A percentile compares a stretch with the other conserved stretches of the same genome.
Evolutionary conservation across 1,140 invertebrate species (phyloP).

Genomic region (Camponotus pennsylvanicus): DNA sequence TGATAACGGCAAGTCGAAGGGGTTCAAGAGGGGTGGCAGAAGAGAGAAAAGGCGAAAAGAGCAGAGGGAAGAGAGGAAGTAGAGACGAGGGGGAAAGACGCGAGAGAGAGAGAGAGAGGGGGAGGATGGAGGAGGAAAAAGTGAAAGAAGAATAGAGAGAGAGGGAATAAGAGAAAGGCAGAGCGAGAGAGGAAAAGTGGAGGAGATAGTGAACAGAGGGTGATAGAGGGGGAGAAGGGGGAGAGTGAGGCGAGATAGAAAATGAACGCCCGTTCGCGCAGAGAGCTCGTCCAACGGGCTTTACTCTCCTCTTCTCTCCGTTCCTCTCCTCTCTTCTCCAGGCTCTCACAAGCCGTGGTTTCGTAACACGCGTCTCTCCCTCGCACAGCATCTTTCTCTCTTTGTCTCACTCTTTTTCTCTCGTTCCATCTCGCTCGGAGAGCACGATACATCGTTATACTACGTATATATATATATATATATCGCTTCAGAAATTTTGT

Average conservation of each 20-base stretch:
- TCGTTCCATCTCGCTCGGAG: slow-evolving; percentile 14
- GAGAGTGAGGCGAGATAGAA: slow-evolving; percentile 60
- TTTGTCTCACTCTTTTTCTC: slow-evolving; percentile 24
- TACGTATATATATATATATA: slow-evolving; percentile 19
- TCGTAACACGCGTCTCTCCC: slow-evolving; percentile 78
- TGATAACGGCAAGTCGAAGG: slow-evolving; percentile 62
- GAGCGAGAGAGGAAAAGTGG: slow-evolving; percentile 45
- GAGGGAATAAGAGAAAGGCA: slow-evolving; percentile 37
- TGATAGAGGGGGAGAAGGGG: not conserved
- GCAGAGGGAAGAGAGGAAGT: slow-evolving; percentile 20
- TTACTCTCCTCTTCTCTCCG: slow-evolving; percentile 60
- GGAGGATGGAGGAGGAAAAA: slow-evolving; percentile 50
- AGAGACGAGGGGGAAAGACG: not conserved
- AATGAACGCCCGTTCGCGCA: slow-evolving; percentile 70
- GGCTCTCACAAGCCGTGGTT: slow-evolving; percentile 74
- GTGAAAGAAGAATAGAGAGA: slow-evolving; percentile 38
- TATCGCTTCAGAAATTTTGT: slow-evolving; percentile 49
- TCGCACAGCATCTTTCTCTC: slow-evolving; percentile 49
- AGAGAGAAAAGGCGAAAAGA: slow-evolving; percentile 38
- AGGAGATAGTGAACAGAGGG: slow-evolving; percentile 21
- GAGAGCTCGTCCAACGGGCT: slow-evolving; percentile 79
- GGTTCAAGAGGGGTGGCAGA: slow-evolving; percentile 1
- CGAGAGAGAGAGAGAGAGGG: slow-evolving; percentile 27
- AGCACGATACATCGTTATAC: slow-evolving; percentile 43
- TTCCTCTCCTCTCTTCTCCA: slow-evolving; percentile 42